Evolutionary conservation across 2,888 invertebrate genomes (phyloP).

Genomic region (Watsonalla binaria): DNA sequence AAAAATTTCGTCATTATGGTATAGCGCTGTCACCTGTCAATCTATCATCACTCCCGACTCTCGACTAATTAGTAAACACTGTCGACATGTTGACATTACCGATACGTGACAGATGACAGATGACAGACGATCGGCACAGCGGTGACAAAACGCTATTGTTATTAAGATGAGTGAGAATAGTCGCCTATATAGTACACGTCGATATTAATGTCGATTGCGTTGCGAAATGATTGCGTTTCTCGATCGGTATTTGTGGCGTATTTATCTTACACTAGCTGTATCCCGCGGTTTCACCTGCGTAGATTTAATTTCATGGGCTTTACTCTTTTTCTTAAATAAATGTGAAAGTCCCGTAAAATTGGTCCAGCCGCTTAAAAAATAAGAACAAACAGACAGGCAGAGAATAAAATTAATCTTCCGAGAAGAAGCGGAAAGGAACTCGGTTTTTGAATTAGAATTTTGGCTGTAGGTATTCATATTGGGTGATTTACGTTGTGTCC

Average conservation of each 20-base stretch:
- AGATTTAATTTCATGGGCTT: too few relatives aligned
- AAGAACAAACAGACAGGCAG: too few relatives aligned
- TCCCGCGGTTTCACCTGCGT: too few relatives aligned
- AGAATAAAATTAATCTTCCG: too few relatives aligned
- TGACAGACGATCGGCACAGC: conserved; percentile 5
- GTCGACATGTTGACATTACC: conserved; percentile 21
- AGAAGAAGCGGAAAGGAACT: too few relatives aligned
- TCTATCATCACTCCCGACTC: conserved; percentile 12
- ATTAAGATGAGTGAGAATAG: not conserved
- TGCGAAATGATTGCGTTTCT: not conserved
- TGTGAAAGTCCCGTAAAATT: too few relatives aligned
- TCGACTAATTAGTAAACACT: conserved; percentile 23
- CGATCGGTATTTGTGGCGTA: not conserved
- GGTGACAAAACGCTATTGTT: not conserved
- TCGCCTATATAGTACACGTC: not conserved
- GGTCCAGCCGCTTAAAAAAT: too few relatives aligned
- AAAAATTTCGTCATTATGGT: not conserved
- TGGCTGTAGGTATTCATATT: too few relatives aligned
- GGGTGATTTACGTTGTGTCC: too few relatives aligned
- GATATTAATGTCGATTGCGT: not conserved
- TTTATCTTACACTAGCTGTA: not conserved
- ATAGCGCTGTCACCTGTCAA: conserved; percentile 10
- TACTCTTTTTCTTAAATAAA: too few relatives aligned
- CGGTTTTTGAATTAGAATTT: too few relatives aligned
- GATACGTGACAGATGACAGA: conserved; percentile 15